Conservation (phyloP, 2,797 vertebrate genomes). For the Galagoides demidoff region DNA sequence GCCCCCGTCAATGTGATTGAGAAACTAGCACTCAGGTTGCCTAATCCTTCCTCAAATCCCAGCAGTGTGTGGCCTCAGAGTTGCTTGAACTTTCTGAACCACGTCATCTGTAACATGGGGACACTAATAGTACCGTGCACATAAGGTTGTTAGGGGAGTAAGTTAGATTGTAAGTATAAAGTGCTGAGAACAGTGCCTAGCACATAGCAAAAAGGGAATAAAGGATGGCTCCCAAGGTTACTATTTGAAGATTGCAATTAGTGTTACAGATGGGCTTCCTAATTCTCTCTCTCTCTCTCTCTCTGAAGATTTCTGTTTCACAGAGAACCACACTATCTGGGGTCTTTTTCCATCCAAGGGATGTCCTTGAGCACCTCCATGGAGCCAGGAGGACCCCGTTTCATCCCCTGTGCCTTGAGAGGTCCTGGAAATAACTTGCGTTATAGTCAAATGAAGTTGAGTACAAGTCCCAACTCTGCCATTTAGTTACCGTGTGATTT, state of each 20-base stretch:
- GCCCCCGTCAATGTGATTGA: neutral
- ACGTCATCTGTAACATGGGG: neutral
- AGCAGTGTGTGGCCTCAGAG: neutral
- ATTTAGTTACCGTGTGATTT: neutral
- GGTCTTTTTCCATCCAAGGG: neutral
- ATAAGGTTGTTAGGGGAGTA: neutral
- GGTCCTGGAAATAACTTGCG: neutral
- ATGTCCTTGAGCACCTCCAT: neutral
- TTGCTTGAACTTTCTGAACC: neutral
- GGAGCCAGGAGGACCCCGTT: neutral
- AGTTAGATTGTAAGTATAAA: neutral
- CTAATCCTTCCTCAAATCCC: neutral
- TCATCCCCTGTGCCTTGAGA: neutral
- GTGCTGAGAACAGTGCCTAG: neutral
- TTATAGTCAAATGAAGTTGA: neutral
- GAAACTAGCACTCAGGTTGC: neutral
- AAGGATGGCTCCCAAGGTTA: neutral
- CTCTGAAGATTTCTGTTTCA: neutral
- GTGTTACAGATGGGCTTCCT: neutral
- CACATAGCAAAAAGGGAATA: no score
- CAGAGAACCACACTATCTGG: accelerated
- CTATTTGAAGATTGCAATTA: neutral
- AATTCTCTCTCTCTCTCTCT: neutral
- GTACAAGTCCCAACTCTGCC: neutral
- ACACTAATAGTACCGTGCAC: neutral